These are phyloP conservation scores for Equus quagga DNA, from an alignment of 2,113 vertebrate species.

Conservation along the genomic window DNA sequence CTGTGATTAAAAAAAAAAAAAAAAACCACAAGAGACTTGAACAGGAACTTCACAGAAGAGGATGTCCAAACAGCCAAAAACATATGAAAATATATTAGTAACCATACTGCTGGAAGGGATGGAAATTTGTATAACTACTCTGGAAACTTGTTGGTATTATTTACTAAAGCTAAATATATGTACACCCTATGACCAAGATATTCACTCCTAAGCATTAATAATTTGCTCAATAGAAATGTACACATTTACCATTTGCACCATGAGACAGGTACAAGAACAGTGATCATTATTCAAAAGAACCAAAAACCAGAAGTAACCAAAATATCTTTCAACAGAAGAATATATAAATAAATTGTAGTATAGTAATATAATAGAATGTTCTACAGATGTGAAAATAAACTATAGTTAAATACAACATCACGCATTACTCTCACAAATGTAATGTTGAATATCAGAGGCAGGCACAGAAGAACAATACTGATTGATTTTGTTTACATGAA, in stretches of 20 bases:
- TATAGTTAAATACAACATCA: not conserved
- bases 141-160: not conserved
- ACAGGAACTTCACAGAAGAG: not conserved
- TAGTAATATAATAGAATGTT: not conserved
- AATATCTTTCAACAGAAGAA: not conserved
- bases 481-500: not conserved
- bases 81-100: not conserved
- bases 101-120: not conserved
- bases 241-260: not conserved
- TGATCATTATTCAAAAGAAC: not conserved
- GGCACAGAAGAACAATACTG: not conserved
- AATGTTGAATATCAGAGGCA: not conserved
- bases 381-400: not conserved
- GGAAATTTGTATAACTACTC: not conserved
- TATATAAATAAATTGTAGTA: not conserved
- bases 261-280: not conserved
- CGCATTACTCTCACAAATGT: not conserved
- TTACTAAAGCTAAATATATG: not conserved
- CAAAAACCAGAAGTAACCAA: not conserved
- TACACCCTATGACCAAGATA: not conserved
- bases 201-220: not conserved
- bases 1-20: not conserved
- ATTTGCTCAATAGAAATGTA: not conserved
- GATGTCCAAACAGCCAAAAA: not conserved
- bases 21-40: not conserved